Percentiles rank a stretch among this genome's conserved stretches.
Evolutionary conservation across 2,113 vertebrate species (phyloP).

Genomic region (Aegithalos caudatus): DNA sequence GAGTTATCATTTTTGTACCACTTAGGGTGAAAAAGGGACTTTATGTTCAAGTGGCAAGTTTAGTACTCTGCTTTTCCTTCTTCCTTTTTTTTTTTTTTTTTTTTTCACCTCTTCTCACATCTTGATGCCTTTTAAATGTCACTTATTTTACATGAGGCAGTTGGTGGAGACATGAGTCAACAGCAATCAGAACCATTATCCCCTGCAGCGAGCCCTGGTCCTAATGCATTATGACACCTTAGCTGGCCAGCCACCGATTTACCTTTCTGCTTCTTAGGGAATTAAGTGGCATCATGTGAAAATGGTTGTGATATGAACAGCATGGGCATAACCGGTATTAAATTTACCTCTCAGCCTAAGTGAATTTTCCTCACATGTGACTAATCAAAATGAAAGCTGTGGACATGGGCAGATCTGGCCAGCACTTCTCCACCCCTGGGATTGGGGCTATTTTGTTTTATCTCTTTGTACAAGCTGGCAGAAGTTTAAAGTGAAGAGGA

Average conservation of each 20-base stretch:
- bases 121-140: conserved; percentile 93
- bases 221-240: conserved; percentile 89
- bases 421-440: conserved; percentile 82
- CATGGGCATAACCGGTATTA: conserved; percentile 94
- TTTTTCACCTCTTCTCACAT: conserved; percentile 83
- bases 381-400: conserved; percentile 96
- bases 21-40: conserved; percentile 74
- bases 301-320: conserved; percentile 97
- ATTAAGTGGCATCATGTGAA: conserved; percentile 96
- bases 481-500: conserved; percentile 87
- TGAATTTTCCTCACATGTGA: conserved; percentile 92
- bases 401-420: conserved; percentile 87
- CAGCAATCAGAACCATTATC: conserved; percentile 94
- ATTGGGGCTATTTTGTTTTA: conserved; percentile 89
- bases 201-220: conserved; percentile 84
- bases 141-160: conserved; percentile 93
- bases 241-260: conserved; percentile 83
- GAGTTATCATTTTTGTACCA: conserved; percentile 82
- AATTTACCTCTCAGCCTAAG: conserved; percentile 90
- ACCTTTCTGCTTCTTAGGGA: conserved; percentile 90
- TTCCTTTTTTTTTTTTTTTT: not conserved
- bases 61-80: conserved; percentile 61
- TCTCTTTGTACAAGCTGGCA: conserved; percentile 87
- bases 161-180: conserved; percentile 86
- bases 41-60: conserved; percentile 79